A percentile compares a stretch with the other conserved stretches of the same genome.
Conservation (phyloP, 2,888 invertebrate species). For the Halictus ligatus region DNA sequence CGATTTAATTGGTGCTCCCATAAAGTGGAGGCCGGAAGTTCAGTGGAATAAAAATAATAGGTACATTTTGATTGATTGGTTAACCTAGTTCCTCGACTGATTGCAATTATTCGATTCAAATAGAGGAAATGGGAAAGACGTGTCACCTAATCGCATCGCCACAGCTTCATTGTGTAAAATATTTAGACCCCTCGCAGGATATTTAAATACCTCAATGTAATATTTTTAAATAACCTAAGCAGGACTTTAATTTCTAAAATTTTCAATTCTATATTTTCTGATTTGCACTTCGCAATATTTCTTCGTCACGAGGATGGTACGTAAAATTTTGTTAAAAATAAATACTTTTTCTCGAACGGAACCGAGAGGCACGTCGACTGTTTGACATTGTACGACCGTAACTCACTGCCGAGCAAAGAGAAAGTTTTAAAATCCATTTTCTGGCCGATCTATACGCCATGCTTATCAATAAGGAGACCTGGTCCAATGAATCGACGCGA, state of each 20-base stretch:
- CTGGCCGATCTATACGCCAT: not conserved
- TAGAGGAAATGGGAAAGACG: not conserved
- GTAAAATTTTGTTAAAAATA: not conserved
- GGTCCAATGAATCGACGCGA: not conserved
- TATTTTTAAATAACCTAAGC: not conserved
- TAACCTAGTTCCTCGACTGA: not conserved
- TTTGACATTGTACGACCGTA: not conserved
- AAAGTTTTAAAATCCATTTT: conserved; percentile 18
- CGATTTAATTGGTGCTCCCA: not conserved
- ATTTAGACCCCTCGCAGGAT: not conserved
- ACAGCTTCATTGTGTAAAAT: not conserved
- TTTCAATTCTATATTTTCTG: too few relatives aligned
- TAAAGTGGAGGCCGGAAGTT: not conserved
- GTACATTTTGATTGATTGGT: conserved; percentile 5
- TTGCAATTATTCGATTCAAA: not conserved
- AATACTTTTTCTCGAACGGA: not conserved
- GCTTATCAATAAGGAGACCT: not conserved
- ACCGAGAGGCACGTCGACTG: not conserved
- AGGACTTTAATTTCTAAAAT: not conserved
- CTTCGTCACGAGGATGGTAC: not conserved
- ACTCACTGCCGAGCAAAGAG: not conserved
- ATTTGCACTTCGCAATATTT: not conserved
- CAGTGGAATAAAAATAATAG: not conserved
- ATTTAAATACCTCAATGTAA: not conserved
- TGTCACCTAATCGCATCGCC: not conserved